Conservation (phyloP, 2,113 vertebrate genomes). For the Nestor notabilis region DNA sequence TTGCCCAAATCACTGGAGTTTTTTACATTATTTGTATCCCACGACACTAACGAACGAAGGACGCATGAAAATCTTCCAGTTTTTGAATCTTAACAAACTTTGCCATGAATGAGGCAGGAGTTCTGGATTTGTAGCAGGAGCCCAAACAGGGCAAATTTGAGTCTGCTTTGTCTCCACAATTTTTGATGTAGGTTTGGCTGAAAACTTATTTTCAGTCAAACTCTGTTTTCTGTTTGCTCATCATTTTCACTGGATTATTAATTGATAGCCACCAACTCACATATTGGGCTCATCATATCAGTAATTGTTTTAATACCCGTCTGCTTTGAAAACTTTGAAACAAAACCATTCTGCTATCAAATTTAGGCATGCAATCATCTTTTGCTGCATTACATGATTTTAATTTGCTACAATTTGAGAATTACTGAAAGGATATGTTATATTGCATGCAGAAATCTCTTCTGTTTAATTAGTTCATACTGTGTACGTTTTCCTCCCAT, state of each 20-base stretch:
- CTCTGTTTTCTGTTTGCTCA: background rate
- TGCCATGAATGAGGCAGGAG: background rate
- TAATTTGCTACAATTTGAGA: background rate
- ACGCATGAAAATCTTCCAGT: background rate
- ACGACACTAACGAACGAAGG: background rate
- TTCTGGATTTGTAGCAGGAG: background rate
- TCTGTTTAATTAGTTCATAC: background rate
- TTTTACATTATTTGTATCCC: background rate
- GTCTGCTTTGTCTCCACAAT: background rate
- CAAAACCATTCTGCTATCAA: background rate
- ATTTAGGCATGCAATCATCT: background rate
- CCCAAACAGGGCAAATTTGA: background rate
- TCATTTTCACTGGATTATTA: background rate
- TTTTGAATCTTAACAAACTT: background rate
- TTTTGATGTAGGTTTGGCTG: background rate
- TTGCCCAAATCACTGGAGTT: fast-evolving
- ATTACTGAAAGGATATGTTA: background rate
- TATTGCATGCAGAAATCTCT: background rate
- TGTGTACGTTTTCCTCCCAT: background rate
- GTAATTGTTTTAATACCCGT: background rate
- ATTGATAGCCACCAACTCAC: background rate
- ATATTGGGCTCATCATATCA: background rate
- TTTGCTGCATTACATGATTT: background rate
- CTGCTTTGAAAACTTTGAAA: background rate
- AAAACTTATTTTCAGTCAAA: background rate